Conservation (phyloP, 2,888 invertebrate species). For the Merodon equestris region DNA sequence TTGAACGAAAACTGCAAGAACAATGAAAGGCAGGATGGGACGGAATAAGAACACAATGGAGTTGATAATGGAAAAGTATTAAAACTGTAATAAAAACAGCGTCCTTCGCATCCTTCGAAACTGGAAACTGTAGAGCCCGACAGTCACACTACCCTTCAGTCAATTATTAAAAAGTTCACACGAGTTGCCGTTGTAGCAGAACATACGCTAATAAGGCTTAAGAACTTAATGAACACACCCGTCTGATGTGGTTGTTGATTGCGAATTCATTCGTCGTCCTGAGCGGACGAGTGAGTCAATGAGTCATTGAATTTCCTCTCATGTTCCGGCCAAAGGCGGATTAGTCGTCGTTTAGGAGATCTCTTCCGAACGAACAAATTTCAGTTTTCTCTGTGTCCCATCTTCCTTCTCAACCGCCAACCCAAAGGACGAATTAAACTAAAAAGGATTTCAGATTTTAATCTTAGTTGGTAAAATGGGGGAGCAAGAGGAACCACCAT, state of each 20-base stretch:
- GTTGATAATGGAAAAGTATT: slow-evolving; percentile 68
- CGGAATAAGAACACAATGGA: background rate
- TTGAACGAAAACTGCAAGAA: slow-evolving; percentile 42
- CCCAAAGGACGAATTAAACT: slow-evolving; percentile 32
- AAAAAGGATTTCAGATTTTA: slow-evolving; percentile 49
- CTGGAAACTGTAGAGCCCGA: no score
- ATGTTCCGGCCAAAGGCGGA: slow-evolving; percentile 41
- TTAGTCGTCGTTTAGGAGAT: slow-evolving; percentile 64
- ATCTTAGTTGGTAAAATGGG: slow-evolving; percentile 10
- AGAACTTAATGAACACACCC: slow-evolving; percentile 59
- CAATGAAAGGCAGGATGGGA: slow-evolving; percentile 7
- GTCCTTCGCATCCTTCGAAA: background rate
- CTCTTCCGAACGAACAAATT: slow-evolving; percentile 68
- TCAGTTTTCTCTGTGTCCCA: slow-evolving; percentile 37
- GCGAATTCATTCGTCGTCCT: no score
- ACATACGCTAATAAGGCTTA: slow-evolving; percentile 65
- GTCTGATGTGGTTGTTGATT: background rate
- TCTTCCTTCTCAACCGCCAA: slow-evolving; percentile 30
- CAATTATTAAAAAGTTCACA: slow-evolving; percentile 58
- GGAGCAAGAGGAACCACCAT: slow-evolving; percentile 12
- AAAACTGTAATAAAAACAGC: slow-evolving; percentile 62
- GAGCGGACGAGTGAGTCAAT: no score
- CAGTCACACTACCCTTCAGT: background rate
- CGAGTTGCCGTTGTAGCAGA: slow-evolving; percentile 53
- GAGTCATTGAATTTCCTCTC: background rate